Evolutionary conservation across 2,888 invertebrate genomes (phyloP), one percentile per base, ranked within the genome.

Genomic region (Calephelis perditalis): DNA sequence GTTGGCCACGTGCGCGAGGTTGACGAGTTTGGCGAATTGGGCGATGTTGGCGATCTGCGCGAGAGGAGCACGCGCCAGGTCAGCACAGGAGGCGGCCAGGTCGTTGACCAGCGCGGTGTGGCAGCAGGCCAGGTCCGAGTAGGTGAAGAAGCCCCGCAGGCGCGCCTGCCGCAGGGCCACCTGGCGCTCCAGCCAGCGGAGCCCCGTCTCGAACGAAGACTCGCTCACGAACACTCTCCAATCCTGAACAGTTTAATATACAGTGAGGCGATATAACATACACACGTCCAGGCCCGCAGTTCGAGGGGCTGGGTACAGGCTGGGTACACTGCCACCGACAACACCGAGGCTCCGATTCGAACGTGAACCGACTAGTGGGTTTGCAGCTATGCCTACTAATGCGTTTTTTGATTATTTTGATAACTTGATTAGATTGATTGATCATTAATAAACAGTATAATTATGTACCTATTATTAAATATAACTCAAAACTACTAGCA

Each of bases 211-310:
- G 82, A 98, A 98, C 60, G 94, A 92, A 70, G 93, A 87, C 67
- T 94, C 93, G 71, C 92, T 93, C 61, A 97, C 95, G 86, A 94
- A 97, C 59, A 98, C 92, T 70, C 96, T 93, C 98, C 98, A 98
- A 73, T 97, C 93, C 97, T 96, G 74, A 36, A 81, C 81, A 79
- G 60, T 59, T 10, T 10, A 26, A 26, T 26, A 26, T 26, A 26
- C 26, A 26, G 4, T 26, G 26, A 26, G 3, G 26, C 26, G 26
- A 26, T 26, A 26, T 26, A 26, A 26, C 26, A 26, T 2, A 26
- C 26, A 26, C 26, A 26, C 26, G 3, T 26, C 26, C 26, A 3
- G 26, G 3, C 26, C 4, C 26, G 26, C 26, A 26, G 26, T 1
- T 26, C 26, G 26, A 26, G 26, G 26, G 26, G 26, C 4, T 26